Evolutionary conservation across 1,140 invertebrate species (phyloP).

Genomic region (Cotesia vestalis): DNA sequence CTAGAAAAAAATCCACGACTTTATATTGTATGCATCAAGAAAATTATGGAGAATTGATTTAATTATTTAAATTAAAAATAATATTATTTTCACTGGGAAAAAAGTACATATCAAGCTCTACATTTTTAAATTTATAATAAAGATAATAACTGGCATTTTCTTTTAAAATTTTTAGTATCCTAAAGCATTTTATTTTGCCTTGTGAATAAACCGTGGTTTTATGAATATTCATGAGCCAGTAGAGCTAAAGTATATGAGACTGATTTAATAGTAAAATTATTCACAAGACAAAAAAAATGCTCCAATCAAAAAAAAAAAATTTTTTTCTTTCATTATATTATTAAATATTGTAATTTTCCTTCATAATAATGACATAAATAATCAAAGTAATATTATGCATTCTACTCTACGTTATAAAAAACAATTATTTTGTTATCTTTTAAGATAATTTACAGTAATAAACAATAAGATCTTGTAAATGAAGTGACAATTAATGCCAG

Average conservation of each 20-base stretch:
- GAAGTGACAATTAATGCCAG: constrained; percentile 58
- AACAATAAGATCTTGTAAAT: constrained; percentile 53
- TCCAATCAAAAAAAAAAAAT: no score
- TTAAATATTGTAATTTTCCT: no score
- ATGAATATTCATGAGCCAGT: constrained; percentile 10
- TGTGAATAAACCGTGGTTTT: not conserved
- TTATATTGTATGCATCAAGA: constrained; percentile 10
- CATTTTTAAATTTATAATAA: constrained; percentile 28
- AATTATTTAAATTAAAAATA: no score
- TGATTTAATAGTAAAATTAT: constrained; percentile 65
- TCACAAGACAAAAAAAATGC: constrained; percentile 52
- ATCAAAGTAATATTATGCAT: constrained; percentile 12
- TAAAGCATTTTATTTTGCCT: constrained; percentile 29
- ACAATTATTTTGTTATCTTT: constrained; percentile 35
- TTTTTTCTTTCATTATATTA: no score
- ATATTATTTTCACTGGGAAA: not conserved
- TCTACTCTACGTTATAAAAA: constrained; percentile 9
- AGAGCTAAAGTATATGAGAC: constrained; percentile 59
- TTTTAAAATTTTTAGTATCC: constrained; percentile 34
- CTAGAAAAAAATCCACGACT: not conserved
- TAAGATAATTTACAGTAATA: not conserved
- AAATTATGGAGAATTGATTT: not conserved
- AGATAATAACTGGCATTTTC: constrained; percentile 65
- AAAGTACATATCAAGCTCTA: not conserved
- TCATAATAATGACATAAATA: constrained; percentile 24